phyloP scores from a whole-genome alignment of 2,888 invertebrate genomes.

The Tenthredo distinguenda region DNA sequence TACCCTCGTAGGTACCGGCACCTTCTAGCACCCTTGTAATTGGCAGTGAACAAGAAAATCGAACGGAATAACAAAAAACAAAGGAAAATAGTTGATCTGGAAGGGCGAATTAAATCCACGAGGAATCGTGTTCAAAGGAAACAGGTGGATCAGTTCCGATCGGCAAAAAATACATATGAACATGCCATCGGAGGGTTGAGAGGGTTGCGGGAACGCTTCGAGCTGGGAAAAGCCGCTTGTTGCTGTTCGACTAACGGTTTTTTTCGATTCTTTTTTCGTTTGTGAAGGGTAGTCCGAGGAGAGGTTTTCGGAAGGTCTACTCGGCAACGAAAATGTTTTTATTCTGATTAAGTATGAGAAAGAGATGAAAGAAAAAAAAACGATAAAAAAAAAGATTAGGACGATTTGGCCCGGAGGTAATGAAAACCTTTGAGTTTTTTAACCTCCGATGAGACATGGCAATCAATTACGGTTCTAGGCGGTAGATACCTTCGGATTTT shows the following conservation, averaged over 20 bases:
- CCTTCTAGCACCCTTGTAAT: background rate
- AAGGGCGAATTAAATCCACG: background rate
- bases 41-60: background rate
- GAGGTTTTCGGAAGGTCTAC: background rate
- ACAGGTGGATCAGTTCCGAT: constrained; percentile 23
- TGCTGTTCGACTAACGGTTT: constrained; percentile 35
- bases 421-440: constrained; percentile 34
- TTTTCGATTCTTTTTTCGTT: background rate
- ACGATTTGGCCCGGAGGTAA: constrained; percentile 17
- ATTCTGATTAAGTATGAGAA: background rate
- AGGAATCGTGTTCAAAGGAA: constrained; percentile 21
- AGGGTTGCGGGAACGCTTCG: background rate
- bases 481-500: background rate
- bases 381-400: background rate
- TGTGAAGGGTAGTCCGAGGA: constrained; percentile 12
- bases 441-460: constrained; percentile 25
- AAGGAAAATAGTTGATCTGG: background rate
- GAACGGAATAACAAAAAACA: background rate
- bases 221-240: constrained; percentile 35
- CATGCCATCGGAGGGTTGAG: background rate
- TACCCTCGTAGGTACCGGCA: background rate
- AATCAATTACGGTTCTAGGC: constrained; percentile 30
- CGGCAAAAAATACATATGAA: constrained; percentile 33
- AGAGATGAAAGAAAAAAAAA: background rate
- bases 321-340: constrained; percentile 20